These are phyloP conservation scores for Clupea harengus DNA, from an alignment of 2,113 vertebrate species.

Conservation along the genomic window DNA sequence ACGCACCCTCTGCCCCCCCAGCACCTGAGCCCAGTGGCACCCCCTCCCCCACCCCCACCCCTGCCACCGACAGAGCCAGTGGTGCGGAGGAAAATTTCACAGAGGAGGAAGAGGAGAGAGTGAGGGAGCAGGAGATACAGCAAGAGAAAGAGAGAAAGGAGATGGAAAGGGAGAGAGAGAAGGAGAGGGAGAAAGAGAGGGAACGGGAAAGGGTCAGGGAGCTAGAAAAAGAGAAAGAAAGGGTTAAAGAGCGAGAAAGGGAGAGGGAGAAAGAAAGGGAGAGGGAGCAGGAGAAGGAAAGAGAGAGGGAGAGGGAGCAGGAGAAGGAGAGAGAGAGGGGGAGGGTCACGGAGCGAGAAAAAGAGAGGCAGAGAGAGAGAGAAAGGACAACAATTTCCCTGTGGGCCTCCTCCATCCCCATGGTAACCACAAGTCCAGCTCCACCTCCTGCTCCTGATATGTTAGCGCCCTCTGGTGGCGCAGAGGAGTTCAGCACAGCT, in stretches of 20 bases:
- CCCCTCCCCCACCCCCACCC: conserved; percentile 36
- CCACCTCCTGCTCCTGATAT: conserved; percentile 25
- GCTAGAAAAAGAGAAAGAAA: conserved; percentile 51
- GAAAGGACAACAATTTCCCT: conserved; percentile 64
- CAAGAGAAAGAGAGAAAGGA: conserved; percentile 38
- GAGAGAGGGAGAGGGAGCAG: conserved; percentile 47
- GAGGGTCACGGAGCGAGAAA: conserved; percentile 43
- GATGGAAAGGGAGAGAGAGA: conserved; percentile 53
- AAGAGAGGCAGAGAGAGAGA: conserved; percentile 54
- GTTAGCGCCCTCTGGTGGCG: conserved; percentile 48
- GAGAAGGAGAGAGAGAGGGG: conserved; percentile 51
- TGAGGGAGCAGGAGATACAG: conserved; percentile 49
- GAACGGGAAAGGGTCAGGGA: conserved; percentile 50
- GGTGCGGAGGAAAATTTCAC: not conserved
- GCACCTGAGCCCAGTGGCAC: conserved; percentile 70
- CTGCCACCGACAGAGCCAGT: not conserved
- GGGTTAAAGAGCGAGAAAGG: conserved; percentile 44
- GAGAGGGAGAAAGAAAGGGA: conserved; percentile 48
- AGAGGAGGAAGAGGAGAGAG: conserved; percentile 50
- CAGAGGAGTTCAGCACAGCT: conserved; percentile 59
- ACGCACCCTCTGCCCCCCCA: conserved; percentile 70
- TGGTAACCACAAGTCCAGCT: conserved; percentile 52
- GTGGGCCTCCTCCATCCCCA: conserved; percentile 48
- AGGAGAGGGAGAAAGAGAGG: conserved; percentile 51
- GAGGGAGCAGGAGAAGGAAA: conserved; percentile 48